Evolutionary conservation across 2,113 vertebrate genomes (phyloP).

Genomic region (Spea bombifrons): DNA sequence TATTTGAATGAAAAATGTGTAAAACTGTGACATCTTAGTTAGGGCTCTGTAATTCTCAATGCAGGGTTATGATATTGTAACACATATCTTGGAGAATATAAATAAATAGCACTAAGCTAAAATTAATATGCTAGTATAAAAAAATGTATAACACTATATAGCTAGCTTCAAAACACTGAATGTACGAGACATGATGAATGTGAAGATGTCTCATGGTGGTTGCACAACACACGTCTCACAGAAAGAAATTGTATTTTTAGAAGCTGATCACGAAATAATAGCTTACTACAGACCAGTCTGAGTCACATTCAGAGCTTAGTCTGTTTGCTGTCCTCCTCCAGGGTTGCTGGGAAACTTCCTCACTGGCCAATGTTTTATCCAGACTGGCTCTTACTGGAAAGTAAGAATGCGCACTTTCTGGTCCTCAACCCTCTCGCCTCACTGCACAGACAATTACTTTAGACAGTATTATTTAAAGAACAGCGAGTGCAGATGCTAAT

Average conservation of each 20-base stretch:
- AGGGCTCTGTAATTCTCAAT: no score
- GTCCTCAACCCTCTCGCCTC: not conserved
- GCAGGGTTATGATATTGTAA: no score
- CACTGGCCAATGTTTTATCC: not conserved
- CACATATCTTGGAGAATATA: no score
- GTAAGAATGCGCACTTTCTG: not conserved
- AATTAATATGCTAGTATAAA: no score
- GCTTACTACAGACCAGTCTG: not conserved
- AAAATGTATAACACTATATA: no score
- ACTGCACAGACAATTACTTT: no score
- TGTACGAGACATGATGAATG: not conserved
- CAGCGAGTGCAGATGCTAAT: no score
- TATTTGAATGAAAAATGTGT: no score
- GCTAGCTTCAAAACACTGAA: not conserved
- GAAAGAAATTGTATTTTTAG: slow-evolving; percentile 29
- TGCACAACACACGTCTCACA: slow-evolving; percentile 4
- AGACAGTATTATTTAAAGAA: no score
- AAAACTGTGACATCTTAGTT: no score
- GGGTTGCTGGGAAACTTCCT: slow-evolving; percentile 11
- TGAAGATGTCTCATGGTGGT: not conserved
- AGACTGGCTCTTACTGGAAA: slow-evolving; percentile 17
- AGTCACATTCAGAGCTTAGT: slow-evolving; percentile 6
- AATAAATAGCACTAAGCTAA: no score
- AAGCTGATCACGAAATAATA: not conserved
- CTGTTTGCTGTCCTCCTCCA: slow-evolving; percentile 7